Evolutionary conservation across 2,113 vertebrate genomes (phyloP).

Genomic region (Melanerpes aurifrons): DNA sequence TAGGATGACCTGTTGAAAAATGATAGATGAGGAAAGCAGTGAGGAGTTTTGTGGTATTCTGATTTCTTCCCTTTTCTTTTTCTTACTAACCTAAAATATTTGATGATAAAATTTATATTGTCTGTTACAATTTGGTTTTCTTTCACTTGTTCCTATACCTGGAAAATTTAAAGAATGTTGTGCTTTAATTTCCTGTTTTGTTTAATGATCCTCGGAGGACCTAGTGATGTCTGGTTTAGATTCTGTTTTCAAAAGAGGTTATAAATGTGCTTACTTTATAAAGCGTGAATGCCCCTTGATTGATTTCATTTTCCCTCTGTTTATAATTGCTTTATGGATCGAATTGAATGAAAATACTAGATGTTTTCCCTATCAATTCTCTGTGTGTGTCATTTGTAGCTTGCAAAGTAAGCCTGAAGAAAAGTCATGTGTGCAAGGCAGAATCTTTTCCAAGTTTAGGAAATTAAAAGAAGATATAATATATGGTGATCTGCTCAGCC

Average conservation of each 20-base stretch:
- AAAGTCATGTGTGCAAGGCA: neutral
- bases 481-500: too few relatives aligned
- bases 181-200: neutral
- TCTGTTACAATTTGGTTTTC: neutral
- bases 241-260: neutral
- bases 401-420: neutral
- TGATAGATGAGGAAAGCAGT: neutral
- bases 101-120: neutral
- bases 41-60: neutral
- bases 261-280: neutral
- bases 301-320: neutral
- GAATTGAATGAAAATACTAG: neutral
- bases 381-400: neutral
- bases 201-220: neutral
- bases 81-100: neutral
- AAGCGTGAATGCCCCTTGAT: neutral
- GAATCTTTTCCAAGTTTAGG: neutral
- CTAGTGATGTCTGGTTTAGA: neutral
- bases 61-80: neutral
- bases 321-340: neutral
- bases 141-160: neutral
- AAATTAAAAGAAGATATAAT: neutral
- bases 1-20: neutral
- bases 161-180: neutral
- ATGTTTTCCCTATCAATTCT: fast-evolving